These are phyloP conservation scores for Phengaris arion DNA, from an alignment of 2,888 invertebrate genomes.

Conservation along the genomic window DNA sequence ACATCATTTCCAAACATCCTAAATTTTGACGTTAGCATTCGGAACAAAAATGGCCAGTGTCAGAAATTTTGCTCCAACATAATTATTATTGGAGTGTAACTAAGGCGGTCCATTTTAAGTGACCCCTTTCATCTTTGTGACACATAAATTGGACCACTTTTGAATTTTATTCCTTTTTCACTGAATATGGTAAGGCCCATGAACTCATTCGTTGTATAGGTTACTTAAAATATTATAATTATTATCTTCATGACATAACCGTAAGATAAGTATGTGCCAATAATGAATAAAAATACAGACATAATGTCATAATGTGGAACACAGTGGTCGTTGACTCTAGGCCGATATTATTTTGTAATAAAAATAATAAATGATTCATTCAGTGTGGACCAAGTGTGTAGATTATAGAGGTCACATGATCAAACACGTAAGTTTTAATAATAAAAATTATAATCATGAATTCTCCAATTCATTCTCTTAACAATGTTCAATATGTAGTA, in stretches of 20 bases:
- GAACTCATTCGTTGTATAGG: no score
- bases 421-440: background rate
- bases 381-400: background rate
- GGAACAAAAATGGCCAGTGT: background rate
- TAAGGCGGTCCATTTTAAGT: background rate
- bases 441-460: background rate
- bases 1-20: background rate
- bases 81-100: background rate
- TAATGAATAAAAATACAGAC: conserved; percentile 6
- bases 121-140: conserved; percentile 7
- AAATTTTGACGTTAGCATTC: background rate
- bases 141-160: background rate
- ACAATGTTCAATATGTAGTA: no score
- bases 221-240: background rate
- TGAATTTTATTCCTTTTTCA: background rate
- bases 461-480: no score
- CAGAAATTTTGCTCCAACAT: background rate
- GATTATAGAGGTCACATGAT: background rate
- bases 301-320: background rate
- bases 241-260: background rate
- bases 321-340: conserved; percentile 6
- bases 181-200: background rate
- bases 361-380: conserved; percentile 9
- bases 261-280: background rate
- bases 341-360: background rate